Evolutionary conservation across 1,140 invertebrate species (phyloP).

Genomic region (Lutraria rhynchaena): DNA sequence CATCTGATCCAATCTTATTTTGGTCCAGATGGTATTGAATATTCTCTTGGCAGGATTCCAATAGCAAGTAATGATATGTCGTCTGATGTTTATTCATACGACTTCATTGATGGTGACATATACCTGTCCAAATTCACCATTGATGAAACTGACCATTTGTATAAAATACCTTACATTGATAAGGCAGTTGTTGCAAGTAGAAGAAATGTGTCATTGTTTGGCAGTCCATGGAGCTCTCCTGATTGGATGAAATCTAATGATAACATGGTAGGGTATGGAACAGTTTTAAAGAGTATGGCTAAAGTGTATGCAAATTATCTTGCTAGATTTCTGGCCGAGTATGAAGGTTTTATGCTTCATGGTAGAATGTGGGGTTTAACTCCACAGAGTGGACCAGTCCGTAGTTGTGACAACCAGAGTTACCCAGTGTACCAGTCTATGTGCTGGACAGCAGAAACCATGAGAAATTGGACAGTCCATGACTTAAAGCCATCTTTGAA

Average conservation of each 20-base stretch:
- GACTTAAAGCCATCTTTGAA: conserved; percentile 87
- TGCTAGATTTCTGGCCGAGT: conserved; percentile 87
- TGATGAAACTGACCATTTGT: conserved; percentile 85
- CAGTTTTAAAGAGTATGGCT: conserved; percentile 84
- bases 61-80: conserved; percentile 91
- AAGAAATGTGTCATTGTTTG: conserved; percentile 85
- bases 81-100: conserved; percentile 87
- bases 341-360: conserved; percentile 83
- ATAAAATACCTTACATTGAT: conserved; percentile 87
- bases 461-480: conserved; percentile 86
- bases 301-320: conserved; percentile 92
- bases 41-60: conserved; percentile 85
- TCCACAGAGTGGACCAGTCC: conserved; percentile 85
- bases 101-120: conserved; percentile 86
- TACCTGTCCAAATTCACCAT: conserved; percentile 87
- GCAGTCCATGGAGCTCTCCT: conserved; percentile 92
- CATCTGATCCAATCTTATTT: conserved; percentile 85
- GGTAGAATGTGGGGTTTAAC: conserved; percentile 86
- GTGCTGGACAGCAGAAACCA: conserved; percentile 87
- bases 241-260: conserved; percentile 96
- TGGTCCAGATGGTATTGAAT: conserved; percentile 84
- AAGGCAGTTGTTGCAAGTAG: conserved; percentile 81
- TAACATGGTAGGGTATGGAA: conserved; percentile 83
- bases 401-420: conserved; percentile 81
- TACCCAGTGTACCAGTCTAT: conserved; percentile 87